A percentile compares a stretch with the other conserved stretches of the same genome.
These are phyloP conservation scores for Theristicus caerulescens DNA, from an alignment of 2,113 vertebrate species.

Conservation along the genomic window DNA sequence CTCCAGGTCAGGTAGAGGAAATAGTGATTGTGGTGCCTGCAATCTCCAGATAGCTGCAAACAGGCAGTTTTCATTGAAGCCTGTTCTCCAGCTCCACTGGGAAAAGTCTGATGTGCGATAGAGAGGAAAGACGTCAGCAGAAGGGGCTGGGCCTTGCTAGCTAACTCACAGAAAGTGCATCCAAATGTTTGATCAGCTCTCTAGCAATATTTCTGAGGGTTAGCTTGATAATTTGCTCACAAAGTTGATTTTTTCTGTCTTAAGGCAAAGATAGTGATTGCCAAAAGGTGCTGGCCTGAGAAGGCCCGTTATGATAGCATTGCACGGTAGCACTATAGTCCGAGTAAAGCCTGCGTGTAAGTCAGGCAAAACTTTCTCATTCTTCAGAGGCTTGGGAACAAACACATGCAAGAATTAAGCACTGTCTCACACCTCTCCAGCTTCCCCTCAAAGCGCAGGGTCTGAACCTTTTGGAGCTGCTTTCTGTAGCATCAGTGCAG, in stretches of 20 bases:
- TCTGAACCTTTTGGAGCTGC: not conserved
- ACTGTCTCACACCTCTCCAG: not conserved
- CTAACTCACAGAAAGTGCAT: conserved; percentile 63
- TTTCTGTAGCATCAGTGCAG: not conserved
- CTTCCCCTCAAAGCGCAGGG: not conserved
- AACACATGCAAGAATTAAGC: not conserved
- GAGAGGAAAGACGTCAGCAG: conserved; percentile 74
- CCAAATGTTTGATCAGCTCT: conserved; percentile 11
- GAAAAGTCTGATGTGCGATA: conserved; percentile 70
- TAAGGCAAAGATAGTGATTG: not conserved
- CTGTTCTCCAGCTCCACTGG: conserved; percentile 65
- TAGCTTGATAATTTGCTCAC: not conserved
- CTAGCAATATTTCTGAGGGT: not conserved
- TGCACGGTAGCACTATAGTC: not conserved
- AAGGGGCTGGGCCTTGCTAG: conserved; percentile 64
- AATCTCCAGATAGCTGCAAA: conserved; percentile 55
- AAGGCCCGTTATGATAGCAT: not conserved
- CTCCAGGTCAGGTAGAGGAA: conserved; percentile 43
- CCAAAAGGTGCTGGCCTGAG: not conserved
- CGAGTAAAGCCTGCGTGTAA: not conserved
- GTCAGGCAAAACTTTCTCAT: not conserved
- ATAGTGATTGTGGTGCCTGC: conserved; percentile 17
- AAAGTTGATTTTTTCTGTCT: not conserved
- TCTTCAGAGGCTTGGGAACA: not conserved
- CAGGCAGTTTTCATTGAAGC: conserved; percentile 69